These are phyloP conservation scores for Aleadryas rufinucha DNA, from an alignment of 2,113 vertebrate species.

Conservation along the genomic window DNA sequence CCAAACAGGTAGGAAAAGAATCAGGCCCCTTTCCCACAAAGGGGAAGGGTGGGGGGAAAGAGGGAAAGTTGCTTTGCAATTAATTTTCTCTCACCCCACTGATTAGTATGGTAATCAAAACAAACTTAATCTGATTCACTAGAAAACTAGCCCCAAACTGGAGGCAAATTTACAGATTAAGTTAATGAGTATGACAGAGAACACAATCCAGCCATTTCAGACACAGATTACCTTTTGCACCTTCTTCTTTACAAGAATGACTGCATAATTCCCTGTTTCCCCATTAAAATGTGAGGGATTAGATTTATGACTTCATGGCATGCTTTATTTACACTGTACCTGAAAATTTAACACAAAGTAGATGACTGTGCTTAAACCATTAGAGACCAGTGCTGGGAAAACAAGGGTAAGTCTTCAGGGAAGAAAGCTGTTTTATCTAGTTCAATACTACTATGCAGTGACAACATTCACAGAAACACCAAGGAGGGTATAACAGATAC, in stretches of 20 bases:
- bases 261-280: not conserved
- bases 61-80: not conserved
- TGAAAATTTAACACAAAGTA: not conserved
- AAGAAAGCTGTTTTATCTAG: not conserved
- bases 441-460: not conserved
- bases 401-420: not conserved
- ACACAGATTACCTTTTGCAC: not conserved
- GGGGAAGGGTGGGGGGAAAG: accelerated
- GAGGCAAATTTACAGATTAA: not conserved
- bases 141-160: not conserved
- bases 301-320: not conserved
- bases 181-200: not conserved
- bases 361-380: not conserved
- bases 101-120: not conserved
- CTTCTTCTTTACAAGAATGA: not conserved
- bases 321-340: not conserved
- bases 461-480: not conserved
- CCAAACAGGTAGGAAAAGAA: not conserved
- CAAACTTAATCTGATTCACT: not conserved
- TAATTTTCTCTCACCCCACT: not conserved
- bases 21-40: not conserved
- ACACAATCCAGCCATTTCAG: not conserved
- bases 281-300: not conserved
- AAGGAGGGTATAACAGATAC: not conserved
- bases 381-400: not conserved